phyloP scores from a whole-genome alignment of 1,140 invertebrate genomes.

The Rhyzopertha dominica region DNA sequence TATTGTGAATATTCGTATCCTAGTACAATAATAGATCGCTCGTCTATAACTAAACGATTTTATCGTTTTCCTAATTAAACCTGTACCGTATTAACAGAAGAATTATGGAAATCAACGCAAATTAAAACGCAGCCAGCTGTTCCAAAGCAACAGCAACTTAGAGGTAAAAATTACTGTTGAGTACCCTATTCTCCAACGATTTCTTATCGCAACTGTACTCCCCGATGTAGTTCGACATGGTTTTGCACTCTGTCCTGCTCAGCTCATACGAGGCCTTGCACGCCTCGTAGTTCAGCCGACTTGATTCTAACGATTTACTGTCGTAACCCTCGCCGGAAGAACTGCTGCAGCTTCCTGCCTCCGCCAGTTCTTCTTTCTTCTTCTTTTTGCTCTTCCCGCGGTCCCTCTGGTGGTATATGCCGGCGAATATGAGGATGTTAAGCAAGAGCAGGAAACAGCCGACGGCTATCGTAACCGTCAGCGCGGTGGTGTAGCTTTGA shows the following conservation, averaged over 20 bases:
- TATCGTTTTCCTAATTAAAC: too few relatives aligned
- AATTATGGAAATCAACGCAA: too few relatives aligned
- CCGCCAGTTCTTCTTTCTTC: slow-evolving; percentile 67
- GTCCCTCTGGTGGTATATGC: slow-evolving; percentile 87
- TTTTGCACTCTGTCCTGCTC: slow-evolving; percentile 44
- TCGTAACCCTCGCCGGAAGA: slow-evolving; percentile 54
- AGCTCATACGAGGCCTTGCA: slow-evolving; percentile 34
- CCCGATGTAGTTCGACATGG: slow-evolving; percentile 51
- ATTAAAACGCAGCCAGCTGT: too few relatives aligned
- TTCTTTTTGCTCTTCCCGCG: slow-evolving; percentile 54
- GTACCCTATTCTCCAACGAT: too few relatives aligned
- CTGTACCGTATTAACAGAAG: too few relatives aligned
- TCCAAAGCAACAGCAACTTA: too few relatives aligned
- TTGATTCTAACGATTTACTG: slow-evolving; percentile 52
- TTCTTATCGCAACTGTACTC: slow-evolving; percentile 62
- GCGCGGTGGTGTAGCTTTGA: slow-evolving; percentile 81
- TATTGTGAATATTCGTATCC: too few relatives aligned
- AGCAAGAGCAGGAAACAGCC: slow-evolving; percentile 83
- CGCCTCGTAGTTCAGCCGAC: slow-evolving; percentile 53
- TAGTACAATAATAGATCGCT: too few relatives aligned
- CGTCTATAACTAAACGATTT: too few relatives aligned
- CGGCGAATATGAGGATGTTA: slow-evolving; percentile 90
- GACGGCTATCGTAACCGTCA: slow-evolving; percentile 89
- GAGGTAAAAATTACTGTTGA: too few relatives aligned
- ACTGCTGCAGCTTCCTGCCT: slow-evolving; percentile 60